A percentile compares a stretch with the other conserved stretches of the same genome.
These are phyloP conservation scores for Phalera bucephala DNA, from an alignment of 2,888 invertebrate genomes.

Conservation along the genomic window DNA sequence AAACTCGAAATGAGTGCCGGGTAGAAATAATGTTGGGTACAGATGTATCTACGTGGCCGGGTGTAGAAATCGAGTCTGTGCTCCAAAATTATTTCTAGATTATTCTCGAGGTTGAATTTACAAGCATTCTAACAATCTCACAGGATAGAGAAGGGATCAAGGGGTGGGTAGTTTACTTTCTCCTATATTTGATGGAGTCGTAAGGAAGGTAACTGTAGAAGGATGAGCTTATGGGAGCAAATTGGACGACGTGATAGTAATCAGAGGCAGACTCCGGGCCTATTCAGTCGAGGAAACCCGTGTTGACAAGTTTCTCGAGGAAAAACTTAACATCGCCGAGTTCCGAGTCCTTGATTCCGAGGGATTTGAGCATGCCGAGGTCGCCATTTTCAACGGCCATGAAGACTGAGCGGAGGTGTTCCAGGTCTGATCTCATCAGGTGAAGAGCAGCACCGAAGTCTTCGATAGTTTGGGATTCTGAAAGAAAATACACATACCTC, in stretches of 20 bases:
- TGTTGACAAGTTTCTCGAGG: conserved; percentile 96
- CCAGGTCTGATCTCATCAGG: conserved; percentile 93
- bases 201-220: conserved; percentile 88
- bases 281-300: conserved; percentile 97
- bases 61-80: conserved; percentile 47
- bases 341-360: conserved; percentile 97
- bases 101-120: conserved; percentile 24
- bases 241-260: conserved; percentile 86
- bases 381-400: conserved; percentile 98
- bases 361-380: conserved; percentile 95
- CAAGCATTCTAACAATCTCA: conserved; percentile 53
- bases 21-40: conserved; percentile 41
- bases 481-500: conserved; percentile 16
- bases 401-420: conserved; percentile 96
- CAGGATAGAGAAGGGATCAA: conserved; percentile 29
- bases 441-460: conserved; percentile 95
- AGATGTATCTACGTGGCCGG: conserved; percentile 73
- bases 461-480: conserved; percentile 97
- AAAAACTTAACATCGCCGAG: conserved; percentile 98
- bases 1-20: conserved; percentile 15
- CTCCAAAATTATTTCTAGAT: conserved; percentile 34
- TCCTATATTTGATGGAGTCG: conserved; percentile 77
- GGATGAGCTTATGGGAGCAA: conserved; percentile 87
- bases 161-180: conserved; percentile 48
- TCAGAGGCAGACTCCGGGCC: conserved; percentile 88